Evolutionary conservation across 2,888 invertebrate species (phyloP), one percentile per base, ranked within the genome.

Genomic region (Melolontha melolontha): DNA sequence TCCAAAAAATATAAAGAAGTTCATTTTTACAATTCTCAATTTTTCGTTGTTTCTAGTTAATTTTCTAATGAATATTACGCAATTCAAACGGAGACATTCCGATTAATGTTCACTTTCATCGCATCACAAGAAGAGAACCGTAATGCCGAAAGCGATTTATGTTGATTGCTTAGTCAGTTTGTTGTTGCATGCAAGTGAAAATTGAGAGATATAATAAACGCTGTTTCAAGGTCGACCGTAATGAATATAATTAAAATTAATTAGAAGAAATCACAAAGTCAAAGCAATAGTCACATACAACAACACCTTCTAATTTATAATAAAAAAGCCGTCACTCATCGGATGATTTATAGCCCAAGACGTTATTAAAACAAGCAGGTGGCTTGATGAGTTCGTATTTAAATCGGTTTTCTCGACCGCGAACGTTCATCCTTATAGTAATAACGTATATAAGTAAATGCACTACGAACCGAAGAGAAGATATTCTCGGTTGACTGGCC

Each of bases 241-340:
- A 66, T 50, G 39, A 55, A 55, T 34, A 40, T 57, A 55, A 66
- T 57, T 66, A 64, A 51, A 64, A 51, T 64, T 57, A 66, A 66
- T 66, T 66, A 41, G 34, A 39, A 54, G 41, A 69, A 34, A 55
- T 50, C 52, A 57, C 47, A 22, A 49, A 62, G 59, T 62, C 59
- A 47, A 47, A 47, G 47, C 47, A 62, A 62, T 62, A 47, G 34
- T 47, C 59, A 62, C 47, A 47, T 29, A 62, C 55, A 47, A 57
- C 64, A 54, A 44, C 55, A 55, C 59, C 62, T 59, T 66, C 68
- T 66, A 65, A 65, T 50, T 68, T 68, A 68, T 68, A 67, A 67
- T 70, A 70, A 73, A 70, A 74, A 73, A 50, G 50, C 71, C 70
- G 73, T 74, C 74, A 73, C 72, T 74, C 73, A 72, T 63, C 72